phyloP scores from a whole-genome alignment of 2,113 vertebrate species.

The Sturnus vulgaris region DNA sequence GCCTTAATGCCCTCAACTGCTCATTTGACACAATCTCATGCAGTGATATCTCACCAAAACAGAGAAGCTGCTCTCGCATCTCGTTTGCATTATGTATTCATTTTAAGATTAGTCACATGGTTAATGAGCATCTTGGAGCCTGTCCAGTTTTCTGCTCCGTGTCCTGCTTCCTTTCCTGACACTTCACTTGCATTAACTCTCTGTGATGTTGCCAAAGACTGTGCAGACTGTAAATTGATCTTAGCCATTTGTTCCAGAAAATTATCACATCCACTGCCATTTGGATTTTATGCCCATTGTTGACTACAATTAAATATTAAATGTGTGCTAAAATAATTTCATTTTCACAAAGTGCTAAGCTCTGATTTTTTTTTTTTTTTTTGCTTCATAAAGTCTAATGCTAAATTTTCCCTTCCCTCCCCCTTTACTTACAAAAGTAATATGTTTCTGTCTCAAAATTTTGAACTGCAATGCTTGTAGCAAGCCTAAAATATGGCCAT shows the following conservation, averaged over 20 bases:
- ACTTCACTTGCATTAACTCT: constrained; percentile 49
- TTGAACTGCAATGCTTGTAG: neutral
- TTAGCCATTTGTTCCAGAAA: constrained; percentile 64
- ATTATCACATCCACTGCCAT: constrained; percentile 27
- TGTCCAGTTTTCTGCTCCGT: constrained; percentile 53
- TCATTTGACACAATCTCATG: constrained; percentile 55
- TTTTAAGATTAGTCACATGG: constrained; percentile 70
- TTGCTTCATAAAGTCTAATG: neutral
- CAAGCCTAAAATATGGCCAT: neutral
- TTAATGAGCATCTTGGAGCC: constrained; percentile 64
- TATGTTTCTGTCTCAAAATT: neutral
- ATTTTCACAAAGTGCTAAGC: neutral
- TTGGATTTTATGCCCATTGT: constrained; percentile 52
- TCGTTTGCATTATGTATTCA: constrained; percentile 68
- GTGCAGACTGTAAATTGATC: constrained; percentile 41
- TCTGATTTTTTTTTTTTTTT: neutral
- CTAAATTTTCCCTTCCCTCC: neutral
- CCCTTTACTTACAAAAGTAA: neutral
- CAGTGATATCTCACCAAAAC: constrained; percentile 68
- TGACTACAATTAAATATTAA: constrained; percentile 59
- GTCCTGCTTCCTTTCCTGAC: constrained; percentile 28
- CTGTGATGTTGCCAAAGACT: constrained; percentile 45
- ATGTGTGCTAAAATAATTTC: constrained; percentile 38
- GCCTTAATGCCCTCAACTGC: constrained; percentile 23
- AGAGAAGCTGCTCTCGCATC: constrained; percentile 57